A percentile compares a stretch with the other conserved stretches of the same genome.
phyloP scores from a whole-genome alignment of 2,888 invertebrate genomes.

The Eurois occulta region DNA sequence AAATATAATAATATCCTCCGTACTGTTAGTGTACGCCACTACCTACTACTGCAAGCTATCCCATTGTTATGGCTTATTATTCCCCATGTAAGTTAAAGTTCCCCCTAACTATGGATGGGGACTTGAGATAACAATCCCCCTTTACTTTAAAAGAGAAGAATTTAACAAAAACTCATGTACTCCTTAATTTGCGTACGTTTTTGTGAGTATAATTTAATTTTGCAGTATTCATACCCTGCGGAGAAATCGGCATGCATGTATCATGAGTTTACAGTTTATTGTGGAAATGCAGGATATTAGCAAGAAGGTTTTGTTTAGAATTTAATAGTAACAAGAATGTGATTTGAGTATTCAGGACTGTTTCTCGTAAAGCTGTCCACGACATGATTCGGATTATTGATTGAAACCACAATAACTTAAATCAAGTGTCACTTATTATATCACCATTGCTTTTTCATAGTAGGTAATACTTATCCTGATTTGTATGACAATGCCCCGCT shows the following conservation, averaged over 20 bases:
- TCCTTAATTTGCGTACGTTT: constrained; percentile 26
- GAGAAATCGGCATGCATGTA: neutral
- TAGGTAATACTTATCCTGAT: neutral
- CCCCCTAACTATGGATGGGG: neutral
- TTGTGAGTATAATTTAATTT: constrained; percentile 44
- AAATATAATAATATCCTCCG: constrained; percentile 17
- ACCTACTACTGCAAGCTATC: constrained; percentile 21
- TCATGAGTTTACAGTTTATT: neutral
- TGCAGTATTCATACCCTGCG: constrained; percentile 13
- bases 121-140: constrained; percentile 40
- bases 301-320: neutral
- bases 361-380: neutral
- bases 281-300: neutral
- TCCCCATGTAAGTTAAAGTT: constrained; percentile 17
- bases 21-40: constrained; percentile 4
- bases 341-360: neutral
- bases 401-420: neutral
- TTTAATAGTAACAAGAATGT: neutral
- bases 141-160: constrained; percentile 14
- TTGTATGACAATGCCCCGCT: neutral
- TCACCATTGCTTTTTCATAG: neutral
- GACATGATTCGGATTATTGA: neutral
- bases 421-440: no score
- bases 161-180: constrained; percentile 17
- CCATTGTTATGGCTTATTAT: constrained; percentile 30